Conservation (phyloP, 2,888 invertebrate genomes). For the Lepeophtheirus nordmannii region DNA sequence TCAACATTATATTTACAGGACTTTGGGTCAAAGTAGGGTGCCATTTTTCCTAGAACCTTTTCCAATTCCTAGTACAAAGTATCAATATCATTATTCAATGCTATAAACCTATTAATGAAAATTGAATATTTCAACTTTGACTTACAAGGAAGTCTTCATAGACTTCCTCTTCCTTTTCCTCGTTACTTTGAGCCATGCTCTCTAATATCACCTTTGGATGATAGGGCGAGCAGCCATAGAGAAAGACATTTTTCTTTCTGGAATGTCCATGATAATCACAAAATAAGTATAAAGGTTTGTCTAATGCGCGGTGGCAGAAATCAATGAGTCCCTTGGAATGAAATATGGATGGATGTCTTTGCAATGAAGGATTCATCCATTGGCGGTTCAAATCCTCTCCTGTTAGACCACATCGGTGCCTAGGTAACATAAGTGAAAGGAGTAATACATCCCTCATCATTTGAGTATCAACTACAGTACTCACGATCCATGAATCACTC, state of each 20-base stretch:
- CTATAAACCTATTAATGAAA: no score
- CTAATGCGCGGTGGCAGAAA: slow-evolving; percentile 2
- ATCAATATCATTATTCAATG: slow-evolving; percentile 3
- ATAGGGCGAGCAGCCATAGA: slow-evolving; percentile 56
- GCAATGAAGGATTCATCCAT: slow-evolving; percentile 59
- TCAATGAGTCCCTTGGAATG: slow-evolving; percentile 48
- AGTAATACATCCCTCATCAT: slow-evolving; percentile 18
- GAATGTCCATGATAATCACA: slow-evolving; percentile 71
- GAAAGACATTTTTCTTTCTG: slow-evolving; percentile 64
- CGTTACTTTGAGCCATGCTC: neutral
- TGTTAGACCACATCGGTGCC: slow-evolving; percentile 64
- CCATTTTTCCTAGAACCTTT: slow-evolving; percentile 50
- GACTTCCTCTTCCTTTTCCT: neutral
- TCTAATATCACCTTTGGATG: neutral
- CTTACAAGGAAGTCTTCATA: neutral
- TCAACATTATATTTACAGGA: slow-evolving; percentile 62
- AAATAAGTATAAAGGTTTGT: slow-evolving; percentile 44
- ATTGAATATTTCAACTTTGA: neutral
- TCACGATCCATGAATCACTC: slow-evolving; percentile 69
- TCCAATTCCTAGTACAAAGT: slow-evolving; percentile 47
- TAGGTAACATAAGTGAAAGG: slow-evolving; percentile 35
- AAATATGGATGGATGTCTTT: slow-evolving; percentile 63
- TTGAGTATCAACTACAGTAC: neutral
- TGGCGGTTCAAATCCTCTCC: slow-evolving; percentile 70
- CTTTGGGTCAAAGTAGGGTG: slow-evolving; percentile 52